Conservation (phyloP, 2,113 vertebrate genomes). For the Antigone vipio region DNA sequence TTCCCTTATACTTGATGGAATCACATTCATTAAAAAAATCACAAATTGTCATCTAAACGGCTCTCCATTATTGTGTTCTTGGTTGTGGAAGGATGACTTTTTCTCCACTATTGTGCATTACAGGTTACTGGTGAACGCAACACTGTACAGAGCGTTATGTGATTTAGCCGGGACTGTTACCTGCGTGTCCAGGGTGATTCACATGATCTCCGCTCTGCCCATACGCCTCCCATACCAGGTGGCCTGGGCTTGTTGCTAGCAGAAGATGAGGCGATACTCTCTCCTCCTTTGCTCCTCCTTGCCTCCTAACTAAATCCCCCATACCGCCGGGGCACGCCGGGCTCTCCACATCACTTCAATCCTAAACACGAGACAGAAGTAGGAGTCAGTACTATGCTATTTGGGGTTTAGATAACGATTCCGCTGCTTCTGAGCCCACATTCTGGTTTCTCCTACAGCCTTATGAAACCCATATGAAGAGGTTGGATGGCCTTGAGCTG, state of each 20-base stretch:
- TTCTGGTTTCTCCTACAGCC: background rate
- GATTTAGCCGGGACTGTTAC: background rate
- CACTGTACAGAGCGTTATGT: background rate
- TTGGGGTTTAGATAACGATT: conserved; percentile 16
- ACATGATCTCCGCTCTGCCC: background rate
- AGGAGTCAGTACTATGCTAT: conserved; percentile 31
- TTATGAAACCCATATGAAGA: background rate
- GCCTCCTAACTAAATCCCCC: conserved; percentile 21
- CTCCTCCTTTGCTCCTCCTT: background rate
- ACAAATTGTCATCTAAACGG: background rate
- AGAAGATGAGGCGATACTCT: background rate
- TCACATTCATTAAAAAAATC: background rate
- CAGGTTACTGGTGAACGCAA: background rate
- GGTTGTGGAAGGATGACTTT: background rate
- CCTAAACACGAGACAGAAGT: conserved; percentile 22
- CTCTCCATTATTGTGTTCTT: background rate
- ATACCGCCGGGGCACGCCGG: background rate
- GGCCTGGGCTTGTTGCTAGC: background rate
- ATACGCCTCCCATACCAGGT: background rate
- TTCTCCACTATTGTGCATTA: background rate
- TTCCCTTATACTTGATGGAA: background rate
- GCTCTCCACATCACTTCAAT: background rate
- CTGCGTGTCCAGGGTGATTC: conserved; percentile 3
- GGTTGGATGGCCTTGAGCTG: background rate
- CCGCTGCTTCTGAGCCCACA: background rate